Evolutionary conservation across 2,888 invertebrate genomes (phyloP).

Genomic region (Biston stratarius): DNA sequence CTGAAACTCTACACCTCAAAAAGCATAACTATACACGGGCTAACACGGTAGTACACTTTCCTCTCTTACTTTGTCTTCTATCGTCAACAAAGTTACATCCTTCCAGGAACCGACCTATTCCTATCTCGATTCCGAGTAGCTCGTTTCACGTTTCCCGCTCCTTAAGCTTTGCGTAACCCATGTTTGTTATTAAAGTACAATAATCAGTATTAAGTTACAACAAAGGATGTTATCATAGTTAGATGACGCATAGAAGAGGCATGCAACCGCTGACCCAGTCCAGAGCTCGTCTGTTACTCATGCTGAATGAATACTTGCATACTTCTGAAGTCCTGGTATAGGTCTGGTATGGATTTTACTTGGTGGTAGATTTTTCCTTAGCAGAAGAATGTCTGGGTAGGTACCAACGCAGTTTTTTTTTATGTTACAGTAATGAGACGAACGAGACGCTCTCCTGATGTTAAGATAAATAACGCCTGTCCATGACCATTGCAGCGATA

Average conservation of each 20-base stretch:
- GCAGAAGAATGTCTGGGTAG: too few species aligned
- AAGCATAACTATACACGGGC: too few species aligned
- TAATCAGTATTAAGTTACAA: conserved; percentile 41
- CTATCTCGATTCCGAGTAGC: conserved; percentile 9
- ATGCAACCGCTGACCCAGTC: conserved; percentile 42
- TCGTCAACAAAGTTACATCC: not conserved
- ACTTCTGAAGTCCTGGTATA: not conserved
- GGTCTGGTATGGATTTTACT: too few species aligned
- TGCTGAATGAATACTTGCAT: conserved; percentile 1
- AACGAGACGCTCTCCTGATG: too few species aligned
- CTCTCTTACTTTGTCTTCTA: not conserved
- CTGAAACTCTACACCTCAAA: too few species aligned
- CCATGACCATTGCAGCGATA: too few species aligned
- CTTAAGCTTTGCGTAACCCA: conserved; percentile 20
- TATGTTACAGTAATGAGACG: too few species aligned
- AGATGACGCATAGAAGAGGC: conserved; percentile 35
- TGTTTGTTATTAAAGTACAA: conserved; percentile 26
- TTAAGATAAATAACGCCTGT: too few species aligned
- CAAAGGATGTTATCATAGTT: conserved; percentile 47
- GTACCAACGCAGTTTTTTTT: too few species aligned
- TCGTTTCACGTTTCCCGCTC: not conserved
- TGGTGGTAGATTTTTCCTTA: too few species aligned
- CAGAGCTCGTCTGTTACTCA: conserved; percentile 14
- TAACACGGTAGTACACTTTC: too few species aligned
- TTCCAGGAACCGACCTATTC: not conserved